Percentiles rank a stretch among this genome's conserved stretches.
These are phyloP conservation scores for Alviniconcha strummeri DNA, from an alignment of 2,888 invertebrate species.

Conservation along the genomic window DNA sequence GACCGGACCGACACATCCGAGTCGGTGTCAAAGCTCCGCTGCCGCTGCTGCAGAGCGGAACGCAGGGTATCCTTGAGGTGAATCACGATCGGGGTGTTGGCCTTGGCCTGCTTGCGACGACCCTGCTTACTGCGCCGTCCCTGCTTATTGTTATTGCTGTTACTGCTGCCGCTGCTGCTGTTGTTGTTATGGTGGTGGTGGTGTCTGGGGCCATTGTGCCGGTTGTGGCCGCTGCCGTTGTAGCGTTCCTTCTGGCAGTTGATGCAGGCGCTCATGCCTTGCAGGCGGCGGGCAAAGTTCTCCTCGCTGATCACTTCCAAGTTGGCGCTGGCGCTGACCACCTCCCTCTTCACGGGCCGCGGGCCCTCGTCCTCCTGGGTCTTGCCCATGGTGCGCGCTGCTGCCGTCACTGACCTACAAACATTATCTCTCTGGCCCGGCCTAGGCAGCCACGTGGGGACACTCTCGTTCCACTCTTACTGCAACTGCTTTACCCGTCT, in stretches of 20 bases:
- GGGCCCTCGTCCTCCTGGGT: conserved; percentile 31
- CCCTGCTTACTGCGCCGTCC: conserved; percentile 24
- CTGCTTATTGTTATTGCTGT: neutral
- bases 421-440: conserved; percentile 4
- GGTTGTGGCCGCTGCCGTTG: conserved; percentile 31
- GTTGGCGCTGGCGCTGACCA: conserved; percentile 56
- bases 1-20: conserved; percentile 44
- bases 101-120: conserved; percentile 46
- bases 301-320: conserved; percentile 64
- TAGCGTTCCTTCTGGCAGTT: conserved; percentile 65
- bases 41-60: conserved; percentile 58
- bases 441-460: neutral
- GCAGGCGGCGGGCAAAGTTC: conserved; percentile 54
- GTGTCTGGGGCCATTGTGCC: neutral
- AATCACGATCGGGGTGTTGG: conserved; percentile 66
- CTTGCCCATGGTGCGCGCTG: conserved; percentile 30
- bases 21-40: conserved; percentile 50
- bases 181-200: conserved; percentile 1
- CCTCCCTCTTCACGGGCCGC: conserved; percentile 52
- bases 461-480: no score
- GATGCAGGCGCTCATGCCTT: conserved; percentile 62
- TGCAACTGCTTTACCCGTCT: neutral
- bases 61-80: conserved; percentile 64
- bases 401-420: conserved; percentile 2
- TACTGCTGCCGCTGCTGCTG: conserved; percentile 11